Evolutionary conservation across 2,888 invertebrate species (phyloP).

Genomic region (Caenorhabditis sp.): DNA sequence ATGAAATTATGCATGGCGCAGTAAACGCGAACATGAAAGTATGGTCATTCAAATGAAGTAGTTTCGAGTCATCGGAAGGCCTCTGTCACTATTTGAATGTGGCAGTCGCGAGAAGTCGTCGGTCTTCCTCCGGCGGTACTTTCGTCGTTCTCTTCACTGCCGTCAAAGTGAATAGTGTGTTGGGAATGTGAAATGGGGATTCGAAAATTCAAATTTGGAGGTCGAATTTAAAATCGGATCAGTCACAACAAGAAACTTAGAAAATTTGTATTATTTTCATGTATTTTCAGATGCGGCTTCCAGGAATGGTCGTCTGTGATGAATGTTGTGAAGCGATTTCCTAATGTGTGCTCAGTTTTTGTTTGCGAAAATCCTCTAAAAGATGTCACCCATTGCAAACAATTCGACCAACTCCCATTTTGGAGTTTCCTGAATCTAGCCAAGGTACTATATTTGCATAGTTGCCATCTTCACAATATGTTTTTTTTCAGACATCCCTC

Average conservation of each 20-base stretch:
- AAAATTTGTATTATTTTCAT: background rate
- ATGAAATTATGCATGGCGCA: slow-evolving; percentile 60
- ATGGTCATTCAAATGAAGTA: slow-evolving; percentile 56
- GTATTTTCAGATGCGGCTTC: slow-evolving; percentile 71
- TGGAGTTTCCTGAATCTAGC: slow-evolving; percentile 69
- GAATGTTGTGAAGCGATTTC: slow-evolving; percentile 71
- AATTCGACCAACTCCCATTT: slow-evolving; percentile 57
- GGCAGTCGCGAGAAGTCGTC: slow-evolving; percentile 53
- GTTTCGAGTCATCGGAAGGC: slow-evolving; percentile 26
- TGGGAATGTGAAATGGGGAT: slow-evolving; percentile 10
- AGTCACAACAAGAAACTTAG: background rate
- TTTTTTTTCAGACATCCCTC: slow-evolving; percentile 68
- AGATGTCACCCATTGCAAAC: slow-evolving; percentile 64
- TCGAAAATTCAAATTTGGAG: background rate
- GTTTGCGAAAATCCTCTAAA: slow-evolving; percentile 85
- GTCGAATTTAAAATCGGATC: slow-evolving; percentile 13
- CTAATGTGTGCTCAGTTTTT: slow-evolving; percentile 85
- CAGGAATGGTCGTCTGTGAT: slow-evolving; percentile 70
- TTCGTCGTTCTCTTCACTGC: slow-evolving; percentile 2
- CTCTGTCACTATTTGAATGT: slow-evolving; percentile 42
- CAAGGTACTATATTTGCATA: slow-evolving; percentile 51
- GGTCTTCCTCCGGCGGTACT: background rate
- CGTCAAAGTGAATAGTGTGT: slow-evolving; percentile 26
- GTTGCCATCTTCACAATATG: background rate
- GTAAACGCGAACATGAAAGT: slow-evolving; percentile 53